Evolutionary conservation across 2,888 invertebrate genomes (phyloP).

Genomic region (Notocelia uddmanniana): DNA sequence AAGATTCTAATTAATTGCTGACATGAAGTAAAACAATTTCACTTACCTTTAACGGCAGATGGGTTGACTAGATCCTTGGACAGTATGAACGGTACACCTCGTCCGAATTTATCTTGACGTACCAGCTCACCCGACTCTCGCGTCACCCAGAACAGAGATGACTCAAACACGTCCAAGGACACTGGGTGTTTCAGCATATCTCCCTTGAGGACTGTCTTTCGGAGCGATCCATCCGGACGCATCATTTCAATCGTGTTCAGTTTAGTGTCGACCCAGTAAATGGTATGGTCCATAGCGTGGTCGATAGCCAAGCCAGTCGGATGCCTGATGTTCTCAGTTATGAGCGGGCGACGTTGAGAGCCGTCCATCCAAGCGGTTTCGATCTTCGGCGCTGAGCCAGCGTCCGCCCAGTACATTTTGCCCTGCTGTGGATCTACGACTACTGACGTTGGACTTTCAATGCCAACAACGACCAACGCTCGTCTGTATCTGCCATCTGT

Average conservation of each 20-base stretch:
- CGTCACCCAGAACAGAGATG: constrained; percentile 96
- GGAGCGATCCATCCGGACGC: constrained; percentile 91
- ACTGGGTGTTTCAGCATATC: constrained; percentile 91
- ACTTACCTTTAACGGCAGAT: constrained; percentile 91
- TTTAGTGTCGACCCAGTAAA: constrained; percentile 99
- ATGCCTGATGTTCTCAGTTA: constrained; percentile 92
- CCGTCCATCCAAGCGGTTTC: constrained; percentile 99
- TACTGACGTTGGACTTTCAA: constrained; percentile 95
- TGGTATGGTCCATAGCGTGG: constrained; percentile 93
- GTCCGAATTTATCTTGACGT: constrained; percentile 98
- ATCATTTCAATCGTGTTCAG: constrained; percentile 95
- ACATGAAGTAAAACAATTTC: background rate
- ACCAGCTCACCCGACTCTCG: constrained; percentile 94
- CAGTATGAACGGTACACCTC: constrained; percentile 94
- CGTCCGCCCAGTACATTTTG: constrained; percentile 97
- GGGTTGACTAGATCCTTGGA: constrained; percentile 94
- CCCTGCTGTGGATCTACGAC: constrained; percentile 95
- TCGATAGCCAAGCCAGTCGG: constrained; percentile 97
- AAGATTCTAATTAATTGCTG: background rate
- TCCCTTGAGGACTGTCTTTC: constrained; percentile 91
- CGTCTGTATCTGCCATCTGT: constrained; percentile 95
- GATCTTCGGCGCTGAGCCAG: constrained; percentile 96
- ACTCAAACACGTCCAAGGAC: constrained; percentile 97
- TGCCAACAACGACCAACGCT: constrained; percentile 90
- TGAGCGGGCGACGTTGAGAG: constrained; percentile 92